These are phyloP conservation scores for Poecilobothrus nobilitatus DNA, from an alignment of 2,888 invertebrate species.

Conservation along the genomic window DNA sequence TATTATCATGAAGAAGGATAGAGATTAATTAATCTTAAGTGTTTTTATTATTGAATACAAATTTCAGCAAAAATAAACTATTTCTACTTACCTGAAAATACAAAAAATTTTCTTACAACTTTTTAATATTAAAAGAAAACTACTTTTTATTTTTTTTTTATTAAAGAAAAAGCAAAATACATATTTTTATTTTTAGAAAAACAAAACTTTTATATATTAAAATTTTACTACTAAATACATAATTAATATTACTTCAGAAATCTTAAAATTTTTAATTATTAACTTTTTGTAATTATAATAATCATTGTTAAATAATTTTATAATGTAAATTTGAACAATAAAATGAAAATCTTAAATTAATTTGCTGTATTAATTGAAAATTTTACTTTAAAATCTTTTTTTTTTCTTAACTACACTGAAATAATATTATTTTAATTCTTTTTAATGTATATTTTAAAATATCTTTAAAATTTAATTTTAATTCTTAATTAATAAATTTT, in stretches of 20 bases:
- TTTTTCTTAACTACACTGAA: no score
- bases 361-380: not conserved
- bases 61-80: not conserved
- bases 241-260: no score
- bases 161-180: not conserved
- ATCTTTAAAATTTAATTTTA: not conserved
- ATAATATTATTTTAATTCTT: no score
- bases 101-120: not conserved
- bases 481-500: not conserved
- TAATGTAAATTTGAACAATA: no score
- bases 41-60: not conserved
- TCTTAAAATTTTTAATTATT: no score
- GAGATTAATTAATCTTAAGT: not conserved
- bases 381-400: no score
- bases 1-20: not conserved
- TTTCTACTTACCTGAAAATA: slow-evolving; percentile 16
- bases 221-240: no score
- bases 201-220: not conserved
- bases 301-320: no score
- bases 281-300: not conserved
- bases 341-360: no score
- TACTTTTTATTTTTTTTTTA: not conserved
- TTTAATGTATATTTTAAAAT: no score
- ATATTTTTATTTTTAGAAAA: slow-evolving; percentile 5
- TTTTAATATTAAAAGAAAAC: not conserved